Evolutionary conservation across 1,140 invertebrate genomes (phyloP), one percentile per base, ranked within the genome.

Genomic region (Nasonia vitripennis): DNA sequence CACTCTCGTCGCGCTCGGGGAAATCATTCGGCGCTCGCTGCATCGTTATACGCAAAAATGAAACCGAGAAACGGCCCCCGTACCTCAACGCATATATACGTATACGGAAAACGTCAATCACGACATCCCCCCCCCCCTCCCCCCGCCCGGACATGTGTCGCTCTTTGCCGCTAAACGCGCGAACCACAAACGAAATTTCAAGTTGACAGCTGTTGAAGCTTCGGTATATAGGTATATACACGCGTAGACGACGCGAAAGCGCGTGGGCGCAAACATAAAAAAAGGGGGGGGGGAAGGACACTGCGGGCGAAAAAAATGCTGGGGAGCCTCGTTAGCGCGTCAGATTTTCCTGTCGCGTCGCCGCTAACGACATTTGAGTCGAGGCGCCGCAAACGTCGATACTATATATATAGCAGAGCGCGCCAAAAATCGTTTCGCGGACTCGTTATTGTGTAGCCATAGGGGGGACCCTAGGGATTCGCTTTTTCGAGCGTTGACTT

Each of bases 401-500:
- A 41, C 6, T 67, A 12, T 37, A 37, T 37, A 37, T 67, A 12
- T 37, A 37, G 34, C 34, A 4, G 34, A 3, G 10, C 10, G 37
- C 20, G 14, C 20, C 45, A 62, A 84, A 79, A 84, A 84, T 84
- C 41, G 74, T 84, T 79, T 71, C 41, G 14, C 37, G 20, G 34
- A 79, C 83, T 84, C 77, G 75, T 84, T 78, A 71, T 45, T 27
- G 20, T 27, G 20, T 23, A 11, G 11, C 17, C 45, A 31, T 1
- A 0, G 5, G 31, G 37, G 45, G 51, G 45, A 37, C 2, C 14
- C 31, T 10, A 9, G 71, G 81, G 31, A 75, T 74, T 83, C 71
- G 20, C 31, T 83, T 78, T 83, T 48, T 78, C 34, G 2, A 11
- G 55, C 73, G 74, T 84, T 84, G 83, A 73, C 45, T 84, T 79